Conservation (phyloP, 2,888 invertebrate genomes). For the Bugulina stolonifera region DNA sequence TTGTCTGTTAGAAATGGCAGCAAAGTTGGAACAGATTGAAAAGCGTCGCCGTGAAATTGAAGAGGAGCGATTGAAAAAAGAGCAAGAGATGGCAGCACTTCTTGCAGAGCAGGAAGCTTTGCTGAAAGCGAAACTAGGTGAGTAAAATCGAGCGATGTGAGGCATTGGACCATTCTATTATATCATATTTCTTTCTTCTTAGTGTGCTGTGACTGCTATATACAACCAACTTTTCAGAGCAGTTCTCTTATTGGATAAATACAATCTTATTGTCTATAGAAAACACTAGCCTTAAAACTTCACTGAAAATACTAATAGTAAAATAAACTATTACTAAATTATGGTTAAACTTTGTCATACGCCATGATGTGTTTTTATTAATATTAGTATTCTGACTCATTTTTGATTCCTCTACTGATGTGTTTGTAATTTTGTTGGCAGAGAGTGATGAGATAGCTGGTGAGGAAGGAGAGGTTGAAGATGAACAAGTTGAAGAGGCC, state of each 20-base stretch:
- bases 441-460: neutral
- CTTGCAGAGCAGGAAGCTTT: conserved; percentile 13
- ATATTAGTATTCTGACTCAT: neutral
- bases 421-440: neutral
- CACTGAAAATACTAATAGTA: too few relatives aligned
- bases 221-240: too few relatives aligned
- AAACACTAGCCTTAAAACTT: too few relatives aligned
- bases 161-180: too few relatives aligned
- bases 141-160: too few relatives aligned
- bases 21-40: conserved; percentile 1
- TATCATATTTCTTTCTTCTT: too few relatives aligned
- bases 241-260: too few relatives aligned
- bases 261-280: too few relatives aligned
- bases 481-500: neutral
- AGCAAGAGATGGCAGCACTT: conserved; percentile 6
- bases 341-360: too few relatives aligned
- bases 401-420: neutral
- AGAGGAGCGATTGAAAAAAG: conserved; percentile 1
- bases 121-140: neutral
- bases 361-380: too few relatives aligned
- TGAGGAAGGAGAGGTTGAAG: neutral
- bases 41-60: neutral
- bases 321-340: too few relatives aligned
- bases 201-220: too few relatives aligned
- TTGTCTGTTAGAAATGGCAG: neutral